Base-by-base conservation (phyloP, 2,113 vertebrate species). In the Nesogale talazaci region DNA sequence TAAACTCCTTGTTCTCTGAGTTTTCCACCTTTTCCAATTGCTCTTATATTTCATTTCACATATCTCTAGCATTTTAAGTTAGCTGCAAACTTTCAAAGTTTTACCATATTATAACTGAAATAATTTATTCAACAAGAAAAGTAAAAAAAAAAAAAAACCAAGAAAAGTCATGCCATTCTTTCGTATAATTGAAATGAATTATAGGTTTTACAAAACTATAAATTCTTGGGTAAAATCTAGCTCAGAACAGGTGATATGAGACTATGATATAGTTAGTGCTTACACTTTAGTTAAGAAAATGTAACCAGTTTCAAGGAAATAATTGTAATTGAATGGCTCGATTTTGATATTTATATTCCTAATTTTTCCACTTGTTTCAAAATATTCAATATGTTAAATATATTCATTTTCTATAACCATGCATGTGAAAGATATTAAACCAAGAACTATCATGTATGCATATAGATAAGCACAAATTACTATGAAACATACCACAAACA, bases 51-150 rank as follows among this genome's bases (percentile, higher is more conserved):
- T 92, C 46, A 31, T 67, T 67, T 95, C 42, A 86, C 95, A 92
- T 78, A 83, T 95, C 84, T 90, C 96, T 93, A 96, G 76, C 92
- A 96, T 96, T 88, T 91, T 87, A 79, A 83, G 77, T 97, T 38
- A 89, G 52, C 59, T 97, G 40, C 63, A 92, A 85, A 10, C 46
- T 52, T 52, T 52, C 67, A 72, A 69, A 59, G 19, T 67, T 94
- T 96, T 91, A 95, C 80, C 91, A 97, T 96, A 95, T 67, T 92
- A 93, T 93, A 77, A 91, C 95, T 97, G 96, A 97, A 97, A 96
- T 97, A 92, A 88, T 95, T 94, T 70, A 94, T 90, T 36, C 15
- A 91, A 52, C 78, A 83, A 78, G 86, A 29, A 91, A 94, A 97
- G 97, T 88, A n/a, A n/a, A n/a, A n/a, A n/a, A n/a, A n/a, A n/a